Evolutionary conservation across 2,113 vertebrate species (phyloP).

Genomic region (Pluvianellus socialis): DNA sequence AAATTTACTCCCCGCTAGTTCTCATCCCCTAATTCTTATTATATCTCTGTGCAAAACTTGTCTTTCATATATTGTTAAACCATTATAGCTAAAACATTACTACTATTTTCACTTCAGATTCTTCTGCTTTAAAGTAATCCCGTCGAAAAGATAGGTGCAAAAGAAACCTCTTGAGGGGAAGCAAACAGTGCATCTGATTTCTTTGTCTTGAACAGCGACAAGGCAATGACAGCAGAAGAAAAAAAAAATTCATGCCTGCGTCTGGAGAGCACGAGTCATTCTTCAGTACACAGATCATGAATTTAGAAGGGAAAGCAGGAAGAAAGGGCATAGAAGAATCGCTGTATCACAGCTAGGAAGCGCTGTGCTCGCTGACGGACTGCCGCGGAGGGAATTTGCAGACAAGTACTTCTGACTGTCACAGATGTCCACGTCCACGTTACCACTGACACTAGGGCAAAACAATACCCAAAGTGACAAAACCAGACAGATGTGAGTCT

Average conservation of each 20-base stretch:
- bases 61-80: background rate
- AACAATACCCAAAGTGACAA: conserved; percentile 10
- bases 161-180: background rate
- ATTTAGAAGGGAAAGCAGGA: background rate
- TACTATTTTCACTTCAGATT: background rate
- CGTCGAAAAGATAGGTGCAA: background rate
- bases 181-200: background rate
- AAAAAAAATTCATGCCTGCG: background rate
- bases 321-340: background rate
- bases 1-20: background rate
- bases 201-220: background rate
- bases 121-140: background rate
- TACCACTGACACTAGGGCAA: background rate
- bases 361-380: background rate
- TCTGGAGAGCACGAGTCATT: background rate
- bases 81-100: background rate
- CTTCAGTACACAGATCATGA: background rate
- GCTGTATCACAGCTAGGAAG: background rate
- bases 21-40: background rate
- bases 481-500: conserved; percentile 34
- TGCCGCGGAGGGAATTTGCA: background rate
- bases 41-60: background rate
- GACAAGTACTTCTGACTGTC: background rate
- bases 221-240: background rate
- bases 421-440: background rate